Conservation (phyloP, 2,888 invertebrate species). For the Leptopilina myrica region DNA sequence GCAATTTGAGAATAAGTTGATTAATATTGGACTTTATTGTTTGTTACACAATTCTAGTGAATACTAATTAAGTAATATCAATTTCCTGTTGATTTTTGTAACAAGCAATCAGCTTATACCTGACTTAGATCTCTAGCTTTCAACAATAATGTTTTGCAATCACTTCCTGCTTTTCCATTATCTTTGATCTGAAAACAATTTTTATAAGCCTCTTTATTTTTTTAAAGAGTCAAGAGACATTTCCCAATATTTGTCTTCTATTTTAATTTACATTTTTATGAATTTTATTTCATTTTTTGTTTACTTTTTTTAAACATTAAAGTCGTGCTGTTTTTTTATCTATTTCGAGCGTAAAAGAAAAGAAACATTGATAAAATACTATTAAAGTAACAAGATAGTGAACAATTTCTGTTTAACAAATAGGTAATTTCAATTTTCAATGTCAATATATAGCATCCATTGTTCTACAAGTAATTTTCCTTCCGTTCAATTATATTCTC, state of each 20-base stretch:
- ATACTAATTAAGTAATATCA: background rate
- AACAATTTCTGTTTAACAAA: background rate
- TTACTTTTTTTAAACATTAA: background rate
- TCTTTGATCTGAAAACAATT: no score
- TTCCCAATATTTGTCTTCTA: background rate
- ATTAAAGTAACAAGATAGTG: background rate
- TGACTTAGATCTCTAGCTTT: background rate
- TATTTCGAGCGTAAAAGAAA: background rate
- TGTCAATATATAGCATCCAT: slow-evolving; percentile 7
- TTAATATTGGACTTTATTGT: no score
- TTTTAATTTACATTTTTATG: no score
- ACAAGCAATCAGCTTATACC: background rate
- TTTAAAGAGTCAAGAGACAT: background rate
- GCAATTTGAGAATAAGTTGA: no score
- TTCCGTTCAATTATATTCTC: background rate
- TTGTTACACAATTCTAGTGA: no score
- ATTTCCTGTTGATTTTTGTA: background rate
- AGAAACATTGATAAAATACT: slow-evolving; percentile 15
- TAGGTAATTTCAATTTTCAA: slow-evolving; percentile 24
- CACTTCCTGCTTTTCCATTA: background rate
- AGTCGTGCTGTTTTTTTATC: slow-evolving; percentile 9
- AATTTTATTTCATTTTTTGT: no score
- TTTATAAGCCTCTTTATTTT: background rate
- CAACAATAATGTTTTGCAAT: background rate
- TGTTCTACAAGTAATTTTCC: slow-evolving; percentile 6